These are phyloP conservation scores for Nomada lathburiana DNA, from an alignment of 2,888 invertebrate species.

Conservation along the genomic window DNA sequence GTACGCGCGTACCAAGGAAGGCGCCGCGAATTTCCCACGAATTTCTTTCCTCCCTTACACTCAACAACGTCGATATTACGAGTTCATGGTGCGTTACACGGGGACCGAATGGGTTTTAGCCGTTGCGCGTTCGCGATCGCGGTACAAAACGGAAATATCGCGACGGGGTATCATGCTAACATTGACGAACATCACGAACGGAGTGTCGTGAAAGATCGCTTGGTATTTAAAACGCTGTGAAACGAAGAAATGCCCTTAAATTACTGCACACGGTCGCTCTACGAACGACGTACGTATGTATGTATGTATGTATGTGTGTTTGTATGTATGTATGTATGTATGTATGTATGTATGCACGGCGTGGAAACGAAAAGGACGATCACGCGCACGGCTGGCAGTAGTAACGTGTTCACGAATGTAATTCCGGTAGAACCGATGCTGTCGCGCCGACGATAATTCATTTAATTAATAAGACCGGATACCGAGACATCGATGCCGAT, in stretches of 20 bases:
- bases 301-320: not conserved
- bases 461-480: conserved; percentile 22
- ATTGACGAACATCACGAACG: too few species aligned
- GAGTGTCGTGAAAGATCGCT: too few species aligned
- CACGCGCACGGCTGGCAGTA: conserved; percentile 52
- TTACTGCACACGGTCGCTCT: not conserved
- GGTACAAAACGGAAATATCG: conserved; percentile 8
- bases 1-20: conserved; percentile 48
- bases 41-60: conserved; percentile 37
- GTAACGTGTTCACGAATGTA: conserved; percentile 28
- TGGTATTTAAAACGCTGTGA: not conserved
- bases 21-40: conserved; percentile 40
- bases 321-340: not conserved
- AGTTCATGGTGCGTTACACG: conserved; percentile 15
- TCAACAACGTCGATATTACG: conserved; percentile 49
- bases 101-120: conserved; percentile 10
- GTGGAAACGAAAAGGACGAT: conserved; percentile 18
- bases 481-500: conserved; percentile 44
- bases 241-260: conserved; percentile 52
- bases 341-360: not conserved
- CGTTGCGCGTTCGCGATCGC: conserved; percentile 27
- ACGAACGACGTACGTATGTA: not conserved
- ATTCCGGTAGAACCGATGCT: conserved; percentile 33
- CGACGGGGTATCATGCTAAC: not conserved
- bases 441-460: conserved; percentile 47